Percentiles rank a stretch among this genome's conserved stretches.
These are phyloP conservation scores for Anniella stebbinsi DNA, from an alignment of 2,797 vertebrate species.

Conservation along the genomic window DNA sequence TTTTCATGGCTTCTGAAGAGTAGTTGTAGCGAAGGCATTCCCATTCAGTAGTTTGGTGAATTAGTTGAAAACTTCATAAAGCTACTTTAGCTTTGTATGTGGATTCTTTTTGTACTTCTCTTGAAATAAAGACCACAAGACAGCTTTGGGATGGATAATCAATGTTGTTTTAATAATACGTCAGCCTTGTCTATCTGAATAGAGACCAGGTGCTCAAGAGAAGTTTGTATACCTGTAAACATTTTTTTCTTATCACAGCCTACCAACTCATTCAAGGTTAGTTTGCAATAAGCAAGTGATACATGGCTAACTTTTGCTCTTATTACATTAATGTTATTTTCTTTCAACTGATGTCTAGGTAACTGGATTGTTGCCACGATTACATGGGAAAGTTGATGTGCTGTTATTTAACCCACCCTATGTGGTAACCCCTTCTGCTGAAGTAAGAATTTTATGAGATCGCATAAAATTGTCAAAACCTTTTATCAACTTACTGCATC, in stretches of 20 bases:
- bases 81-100: not conserved
- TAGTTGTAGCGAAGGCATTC: not conserved
- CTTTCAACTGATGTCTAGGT: constrained; percentile 78
- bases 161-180: not conserved
- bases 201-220: not conserved
- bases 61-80: not conserved
- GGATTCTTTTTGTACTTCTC: not conserved
- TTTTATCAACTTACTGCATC: not conserved
- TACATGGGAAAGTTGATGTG: constrained; percentile 89
- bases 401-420: constrained; percentile 96
- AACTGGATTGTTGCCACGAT: constrained; percentile 84
- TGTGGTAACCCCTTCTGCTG: constrained; percentile 92
- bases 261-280: not conserved
- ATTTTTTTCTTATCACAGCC: not conserved
- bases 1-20: not conserved
- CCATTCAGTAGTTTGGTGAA: not conserved
- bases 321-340: not conserved
- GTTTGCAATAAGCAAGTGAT: not conserved
- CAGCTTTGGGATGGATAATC: not conserved
- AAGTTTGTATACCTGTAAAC: not conserved
- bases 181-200: not conserved
- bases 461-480: not conserved
- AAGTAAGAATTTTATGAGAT: constrained; percentile 79
- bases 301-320: not conserved
- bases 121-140: not conserved